phyloP scores from a whole-genome alignment of 2,888 invertebrate genomes.

The Eupithecia insigniata region DNA sequence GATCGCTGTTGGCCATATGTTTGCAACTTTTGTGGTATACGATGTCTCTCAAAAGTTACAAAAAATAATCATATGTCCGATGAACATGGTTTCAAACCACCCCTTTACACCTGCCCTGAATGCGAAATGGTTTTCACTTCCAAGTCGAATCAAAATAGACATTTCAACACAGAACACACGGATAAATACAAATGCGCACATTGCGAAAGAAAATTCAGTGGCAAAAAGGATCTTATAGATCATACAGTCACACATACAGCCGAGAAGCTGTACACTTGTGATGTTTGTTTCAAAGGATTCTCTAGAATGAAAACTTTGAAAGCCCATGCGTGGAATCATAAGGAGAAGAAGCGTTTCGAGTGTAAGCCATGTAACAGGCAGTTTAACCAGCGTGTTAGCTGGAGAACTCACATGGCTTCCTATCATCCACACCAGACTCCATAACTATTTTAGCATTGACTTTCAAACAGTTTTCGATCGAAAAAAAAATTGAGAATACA shows the following conservation, averaged over 20 bases:
- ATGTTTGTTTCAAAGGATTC: slow-evolving; percentile 38
- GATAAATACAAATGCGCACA: slow-evolving; percentile 38
- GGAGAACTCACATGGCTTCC: slow-evolving; percentile 43
- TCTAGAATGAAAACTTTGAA: slow-evolving; percentile 38
- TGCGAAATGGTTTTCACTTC: slow-evolving; percentile 49
- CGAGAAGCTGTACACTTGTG: slow-evolving; percentile 38
- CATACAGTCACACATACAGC: slow-evolving; percentile 38
- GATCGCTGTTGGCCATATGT: slow-evolving; percentile 49
- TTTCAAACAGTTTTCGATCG: not conserved
- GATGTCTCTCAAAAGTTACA: slow-evolving; percentile 47
- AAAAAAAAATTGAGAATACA: too few relatives aligned
- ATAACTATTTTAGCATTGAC: slow-evolving; percentile 10
- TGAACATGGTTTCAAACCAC: slow-evolving; percentile 46
- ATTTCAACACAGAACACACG: slow-evolving; percentile 48
- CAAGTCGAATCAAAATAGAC: slow-evolving; percentile 43
- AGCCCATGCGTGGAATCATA: slow-evolving; percentile 39
- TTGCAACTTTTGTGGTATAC: slow-evolving; percentile 48
- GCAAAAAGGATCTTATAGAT: slow-evolving; percentile 29
- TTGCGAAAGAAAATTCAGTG: slow-evolving; percentile 39
- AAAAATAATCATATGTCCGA: slow-evolving; percentile 45
- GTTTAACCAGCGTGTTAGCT: slow-evolving; percentile 43
- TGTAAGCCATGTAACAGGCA: slow-evolving; percentile 40
- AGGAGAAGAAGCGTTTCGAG: slow-evolving; percentile 40
- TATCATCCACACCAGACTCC: slow-evolving; percentile 41
- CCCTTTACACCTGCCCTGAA: slow-evolving; percentile 48